Evolutionary conservation across 2,797 vertebrate genomes (phyloP).

Genomic region (Pantherophis vulpinus): DNA sequence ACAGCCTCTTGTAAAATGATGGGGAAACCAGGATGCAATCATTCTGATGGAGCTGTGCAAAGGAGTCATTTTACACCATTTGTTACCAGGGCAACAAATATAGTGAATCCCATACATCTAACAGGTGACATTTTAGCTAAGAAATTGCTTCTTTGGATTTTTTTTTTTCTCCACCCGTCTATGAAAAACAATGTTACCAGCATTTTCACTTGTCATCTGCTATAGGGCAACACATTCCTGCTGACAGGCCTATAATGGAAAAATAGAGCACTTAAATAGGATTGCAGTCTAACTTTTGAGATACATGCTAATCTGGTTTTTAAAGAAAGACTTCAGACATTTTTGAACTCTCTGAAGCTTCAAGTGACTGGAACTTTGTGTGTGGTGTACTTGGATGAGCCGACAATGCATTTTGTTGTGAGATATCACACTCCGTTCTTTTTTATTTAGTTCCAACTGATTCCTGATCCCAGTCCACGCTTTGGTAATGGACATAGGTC

Average conservation of each 20-base stretch:
- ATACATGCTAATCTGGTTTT: constrained; percentile 81
- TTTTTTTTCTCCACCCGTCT: constrained; percentile 68
- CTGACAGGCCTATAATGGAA: constrained; percentile 81
- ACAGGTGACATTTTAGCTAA: constrained; percentile 84
- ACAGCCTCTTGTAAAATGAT: constrained; percentile 85
- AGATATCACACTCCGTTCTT: constrained; percentile 38
- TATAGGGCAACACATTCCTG: constrained; percentile 78
- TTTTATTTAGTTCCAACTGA: constrained; percentile 46
- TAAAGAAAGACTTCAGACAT: constrained; percentile 72
- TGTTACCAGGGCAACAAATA: constrained; percentile 84
- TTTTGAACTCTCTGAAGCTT: constrained; percentile 72
- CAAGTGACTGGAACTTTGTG: constrained; percentile 63
- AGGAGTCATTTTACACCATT: constrained; percentile 84
- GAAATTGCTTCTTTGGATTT: constrained; percentile 83
- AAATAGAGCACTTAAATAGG: constrained; percentile 79
- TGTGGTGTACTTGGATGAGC: constrained; percentile 46
- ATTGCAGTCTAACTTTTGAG: constrained; percentile 76
- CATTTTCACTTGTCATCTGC: constrained; percentile 82
- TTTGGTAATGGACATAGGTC: constrained; percentile 45
- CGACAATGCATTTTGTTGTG: constrained; percentile 60
- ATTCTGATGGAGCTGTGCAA: constrained; percentile 81
- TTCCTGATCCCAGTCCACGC: constrained; percentile 18
- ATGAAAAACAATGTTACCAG: constrained; percentile 82
- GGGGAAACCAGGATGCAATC: constrained; percentile 85
- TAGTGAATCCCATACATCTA: constrained; percentile 80